phyloP scores from a whole-genome alignment of 2,888 invertebrate genomes.

The Fragum fragum region DNA sequence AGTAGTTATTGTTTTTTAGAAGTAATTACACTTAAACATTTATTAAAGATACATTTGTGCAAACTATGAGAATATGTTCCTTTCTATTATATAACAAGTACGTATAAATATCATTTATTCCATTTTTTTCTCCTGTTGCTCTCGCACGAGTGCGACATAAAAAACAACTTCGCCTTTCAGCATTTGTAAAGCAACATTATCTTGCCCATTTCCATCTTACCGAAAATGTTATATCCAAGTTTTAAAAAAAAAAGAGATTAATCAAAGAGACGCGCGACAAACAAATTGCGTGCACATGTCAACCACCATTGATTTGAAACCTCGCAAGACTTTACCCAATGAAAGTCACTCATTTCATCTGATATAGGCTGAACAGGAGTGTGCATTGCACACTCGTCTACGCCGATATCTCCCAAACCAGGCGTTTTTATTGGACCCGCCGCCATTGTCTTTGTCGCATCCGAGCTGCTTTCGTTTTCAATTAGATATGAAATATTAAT shows the following conservation, averaged over 20 bases:
- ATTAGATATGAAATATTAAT: conserved; percentile 47
- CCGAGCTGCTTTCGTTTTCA: conserved; percentile 39
- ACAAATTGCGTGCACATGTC: conserved; percentile 32
- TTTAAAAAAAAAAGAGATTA: conserved; percentile 16
- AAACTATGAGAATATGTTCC: too few species aligned
- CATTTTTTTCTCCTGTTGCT: not conserved
- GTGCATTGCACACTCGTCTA: conserved; percentile 12
- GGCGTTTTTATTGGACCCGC: conserved; percentile 26
- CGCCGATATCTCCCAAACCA: conserved; percentile 7
- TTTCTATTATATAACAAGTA: too few species aligned
- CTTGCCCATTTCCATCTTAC: not conserved
- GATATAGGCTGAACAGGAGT: not conserved
- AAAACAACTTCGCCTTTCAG: not conserved
- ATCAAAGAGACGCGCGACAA: conserved; percentile 21
- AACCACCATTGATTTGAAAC: conserved; percentile 20
- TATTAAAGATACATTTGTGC: too few species aligned
- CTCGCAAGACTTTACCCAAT: not conserved
- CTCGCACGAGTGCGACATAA: not conserved
- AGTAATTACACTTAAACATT: too few species aligned
- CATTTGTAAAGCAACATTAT: too few species aligned
- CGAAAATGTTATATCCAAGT: not conserved
- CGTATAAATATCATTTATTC: too few species aligned
- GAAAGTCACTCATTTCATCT: not conserved
- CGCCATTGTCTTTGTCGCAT: conserved; percentile 31
- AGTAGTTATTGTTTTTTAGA: too few species aligned